Conservation (phyloP, 1,140 invertebrate species). For the Eriocheir sinensis region DNA sequence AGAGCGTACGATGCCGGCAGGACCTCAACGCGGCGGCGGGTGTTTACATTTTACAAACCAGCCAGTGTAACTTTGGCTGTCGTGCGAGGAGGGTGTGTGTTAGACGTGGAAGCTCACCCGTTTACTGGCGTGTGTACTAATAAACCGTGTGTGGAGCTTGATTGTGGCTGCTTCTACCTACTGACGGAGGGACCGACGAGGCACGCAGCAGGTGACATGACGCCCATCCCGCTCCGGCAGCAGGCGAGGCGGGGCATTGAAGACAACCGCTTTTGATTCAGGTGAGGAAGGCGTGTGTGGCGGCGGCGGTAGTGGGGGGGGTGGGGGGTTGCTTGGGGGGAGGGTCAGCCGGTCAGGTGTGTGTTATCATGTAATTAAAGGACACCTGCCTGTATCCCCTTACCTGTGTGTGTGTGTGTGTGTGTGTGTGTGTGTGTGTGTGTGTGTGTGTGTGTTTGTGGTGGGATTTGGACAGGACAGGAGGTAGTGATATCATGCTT, state of each 20-base stretch:
- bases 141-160: background rate
- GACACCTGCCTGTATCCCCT: too few relatives aligned
- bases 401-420: too few relatives aligned
- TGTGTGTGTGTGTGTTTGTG: background rate
- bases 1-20: background rate
- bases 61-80: background rate
- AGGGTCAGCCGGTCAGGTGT: background rate
- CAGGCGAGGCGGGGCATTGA: background rate
- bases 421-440: background rate
- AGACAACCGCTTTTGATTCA: background rate
- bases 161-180: background rate
- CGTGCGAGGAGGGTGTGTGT: background rate
- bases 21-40: background rate
- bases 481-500: background rate
- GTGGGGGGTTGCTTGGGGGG: background rate
- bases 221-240: background rate
- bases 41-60: background rate
- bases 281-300: background rate
- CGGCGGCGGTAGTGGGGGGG: background rate
- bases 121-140: slow-evolving; percentile 1
- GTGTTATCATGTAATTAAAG: background rate
- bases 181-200: background rate
- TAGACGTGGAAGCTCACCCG: background rate
- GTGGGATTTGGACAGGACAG: background rate
- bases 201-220: background rate